Conservation (phyloP, 1,140 invertebrate genomes). For the Linepithema humile region DNA sequence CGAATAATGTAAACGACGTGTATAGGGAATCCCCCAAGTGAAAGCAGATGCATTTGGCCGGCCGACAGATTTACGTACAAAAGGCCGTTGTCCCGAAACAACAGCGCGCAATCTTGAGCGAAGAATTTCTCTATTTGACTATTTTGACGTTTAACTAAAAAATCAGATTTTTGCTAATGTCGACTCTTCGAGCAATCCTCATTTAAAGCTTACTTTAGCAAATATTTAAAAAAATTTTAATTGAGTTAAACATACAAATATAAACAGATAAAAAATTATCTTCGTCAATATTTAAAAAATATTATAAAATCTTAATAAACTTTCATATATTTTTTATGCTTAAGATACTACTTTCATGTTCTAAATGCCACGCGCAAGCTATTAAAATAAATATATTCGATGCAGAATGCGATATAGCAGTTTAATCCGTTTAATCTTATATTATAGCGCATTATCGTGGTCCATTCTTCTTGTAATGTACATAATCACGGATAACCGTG, state of each 20-base stretch:
- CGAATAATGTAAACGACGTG: conserved; percentile 38
- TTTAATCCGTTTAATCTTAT: conserved; percentile 11
- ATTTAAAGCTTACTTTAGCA: too few relatives aligned
- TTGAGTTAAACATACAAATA: not conserved
- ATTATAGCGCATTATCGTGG: conserved; percentile 7
- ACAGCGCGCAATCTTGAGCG: not conserved
- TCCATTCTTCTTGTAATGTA: not conserved
- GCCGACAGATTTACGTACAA: conserved; percentile 32
- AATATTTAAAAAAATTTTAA: not conserved
- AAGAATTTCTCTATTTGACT: conserved; percentile 22
- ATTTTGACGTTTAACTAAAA: conserved; percentile 9
- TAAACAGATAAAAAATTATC: not conserved
- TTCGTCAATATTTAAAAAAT: not conserved
- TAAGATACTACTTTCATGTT: not conserved
- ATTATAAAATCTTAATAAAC: not conserved
- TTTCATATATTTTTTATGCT: not conserved
- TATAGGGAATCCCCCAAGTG: conserved; percentile 17
- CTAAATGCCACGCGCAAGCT: not conserved
- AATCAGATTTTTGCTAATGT: not conserved
- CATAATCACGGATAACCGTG: not conserved
- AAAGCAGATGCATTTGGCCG: conserved; percentile 46
- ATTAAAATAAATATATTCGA: conserved; percentile 2
- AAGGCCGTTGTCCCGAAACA: conserved; percentile 48
- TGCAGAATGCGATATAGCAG: not conserved
- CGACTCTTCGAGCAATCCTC: not conserved